Evolutionary conservation across 2,797 vertebrate genomes (phyloP).

Genomic region (Siniperca obscura): DNA sequence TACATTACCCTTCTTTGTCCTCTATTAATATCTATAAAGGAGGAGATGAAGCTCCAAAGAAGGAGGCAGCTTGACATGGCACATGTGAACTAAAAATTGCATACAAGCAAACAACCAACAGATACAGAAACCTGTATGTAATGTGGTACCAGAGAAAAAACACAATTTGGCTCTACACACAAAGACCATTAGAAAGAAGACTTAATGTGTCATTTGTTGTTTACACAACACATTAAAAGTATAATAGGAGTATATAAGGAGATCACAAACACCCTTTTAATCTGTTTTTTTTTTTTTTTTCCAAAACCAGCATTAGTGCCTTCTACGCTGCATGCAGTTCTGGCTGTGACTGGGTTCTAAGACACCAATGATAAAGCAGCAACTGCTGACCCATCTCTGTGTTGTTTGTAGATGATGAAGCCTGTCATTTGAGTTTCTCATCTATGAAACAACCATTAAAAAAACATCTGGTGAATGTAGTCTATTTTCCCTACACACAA

Average conservation of each 20-base stretch:
- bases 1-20: constrained; percentile 36
- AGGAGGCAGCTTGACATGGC: not conserved
- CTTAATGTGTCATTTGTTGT: not conserved
- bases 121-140: not conserved
- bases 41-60: constrained; percentile 19
- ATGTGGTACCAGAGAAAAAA: not conserved
- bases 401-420: constrained; percentile 42
- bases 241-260: not conserved
- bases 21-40: constrained; percentile 28
- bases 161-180: not conserved
- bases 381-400: constrained; percentile 33
- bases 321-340: constrained; percentile 1
- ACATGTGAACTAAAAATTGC: constrained; percentile 8
- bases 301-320: constrained; percentile 20
- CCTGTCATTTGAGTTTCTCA: constrained; percentile 51
- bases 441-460: constrained; percentile 56
- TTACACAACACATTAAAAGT: not conserved
- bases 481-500: constrained; percentile 43
- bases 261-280: not conserved
- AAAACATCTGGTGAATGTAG: constrained; percentile 62
- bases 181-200: not conserved
- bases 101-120: constrained; percentile 16
- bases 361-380: constrained; percentile 19
- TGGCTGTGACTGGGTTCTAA: not conserved
- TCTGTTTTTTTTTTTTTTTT: not conserved